These are phyloP conservation scores for Corella eumyota DNA, from an alignment of 23 tunicate species.

Conservation along the genomic window DNA sequence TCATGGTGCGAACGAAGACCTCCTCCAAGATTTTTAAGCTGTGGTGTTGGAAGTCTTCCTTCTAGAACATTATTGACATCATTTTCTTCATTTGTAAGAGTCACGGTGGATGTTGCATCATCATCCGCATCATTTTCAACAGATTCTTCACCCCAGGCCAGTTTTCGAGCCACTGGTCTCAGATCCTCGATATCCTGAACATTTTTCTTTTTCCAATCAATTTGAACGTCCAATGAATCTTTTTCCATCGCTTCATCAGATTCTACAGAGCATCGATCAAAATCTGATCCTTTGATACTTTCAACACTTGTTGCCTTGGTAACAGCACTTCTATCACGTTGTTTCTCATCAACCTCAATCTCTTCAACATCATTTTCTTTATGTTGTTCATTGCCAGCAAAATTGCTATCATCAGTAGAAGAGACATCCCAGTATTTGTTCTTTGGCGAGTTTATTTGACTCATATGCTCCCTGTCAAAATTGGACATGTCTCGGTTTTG, in stretches of 20 bases:
- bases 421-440: constrained; percentile 78
- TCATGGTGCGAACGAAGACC: constrained; percentile 81
- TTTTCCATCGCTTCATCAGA: constrained; percentile 1
- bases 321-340: neutral
- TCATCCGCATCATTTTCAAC: neutral
- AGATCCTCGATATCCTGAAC: neutral
- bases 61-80: constrained; percentile 13
- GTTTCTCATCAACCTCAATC: neutral
- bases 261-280: constrained; percentile 1
- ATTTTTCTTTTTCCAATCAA: neutral
- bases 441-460: constrained; percentile 53
- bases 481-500: constrained; percentile 46
- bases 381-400: neutral
- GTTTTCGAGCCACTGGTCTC: constrained; percentile 41
- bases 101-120: constrained; percentile 6
- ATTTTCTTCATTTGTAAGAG: constrained; percentile 1
- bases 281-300: constrained; percentile 5
- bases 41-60: constrained; percentile 85
- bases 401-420: constrained; percentile 16
- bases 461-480: constrained; percentile 65
- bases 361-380: neutral
- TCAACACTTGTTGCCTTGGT: neutral
- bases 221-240: neutral
- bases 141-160: constrained; percentile 61
- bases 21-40: constrained; percentile 67